These are phyloP conservation scores for Varanus salvator DNA, from an alignment of 2,113 vertebrate genomes.

Conservation along the genomic window DNA sequence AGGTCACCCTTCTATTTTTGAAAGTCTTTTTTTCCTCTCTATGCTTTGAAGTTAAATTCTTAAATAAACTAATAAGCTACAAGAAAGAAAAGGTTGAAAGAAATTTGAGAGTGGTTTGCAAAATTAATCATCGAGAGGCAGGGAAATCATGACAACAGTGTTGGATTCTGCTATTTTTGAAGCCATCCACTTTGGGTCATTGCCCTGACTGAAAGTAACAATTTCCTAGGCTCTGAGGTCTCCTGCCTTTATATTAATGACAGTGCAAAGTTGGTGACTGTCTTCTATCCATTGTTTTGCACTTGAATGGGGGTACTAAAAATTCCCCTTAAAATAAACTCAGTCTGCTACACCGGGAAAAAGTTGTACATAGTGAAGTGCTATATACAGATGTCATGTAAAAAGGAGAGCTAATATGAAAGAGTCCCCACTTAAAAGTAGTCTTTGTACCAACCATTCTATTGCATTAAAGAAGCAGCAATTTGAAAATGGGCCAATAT, in stretches of 20 bases:
- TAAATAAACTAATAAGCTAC: neutral
- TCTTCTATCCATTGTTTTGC: neutral
- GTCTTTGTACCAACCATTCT: neutral
- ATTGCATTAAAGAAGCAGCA: neutral
- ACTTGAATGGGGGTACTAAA: neutral
- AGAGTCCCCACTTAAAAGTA: neutral
- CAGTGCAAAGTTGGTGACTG: neutral
- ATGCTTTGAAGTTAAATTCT: neutral
- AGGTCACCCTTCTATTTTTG: neutral
- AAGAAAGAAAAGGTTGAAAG: neutral
- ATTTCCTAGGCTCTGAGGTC: neutral
- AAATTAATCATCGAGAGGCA: neutral
- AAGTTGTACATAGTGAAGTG: neutral
- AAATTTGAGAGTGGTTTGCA: neutral
- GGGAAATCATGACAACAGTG: neutral
- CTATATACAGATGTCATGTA: neutral
- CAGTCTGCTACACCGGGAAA: neutral
- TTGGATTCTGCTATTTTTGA: neutral
- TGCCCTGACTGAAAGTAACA: neutral
- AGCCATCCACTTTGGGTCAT: neutral
- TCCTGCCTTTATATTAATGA: neutral
- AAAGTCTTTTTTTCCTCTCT: neutral
- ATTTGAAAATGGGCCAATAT: neutral
- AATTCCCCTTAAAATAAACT: neutral
- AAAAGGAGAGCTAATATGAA: neutral